Evolutionary conservation across 2,888 invertebrate species (phyloP), one percentile per base, ranked within the genome.

Genomic region (Drosophila quinaria): DNA sequence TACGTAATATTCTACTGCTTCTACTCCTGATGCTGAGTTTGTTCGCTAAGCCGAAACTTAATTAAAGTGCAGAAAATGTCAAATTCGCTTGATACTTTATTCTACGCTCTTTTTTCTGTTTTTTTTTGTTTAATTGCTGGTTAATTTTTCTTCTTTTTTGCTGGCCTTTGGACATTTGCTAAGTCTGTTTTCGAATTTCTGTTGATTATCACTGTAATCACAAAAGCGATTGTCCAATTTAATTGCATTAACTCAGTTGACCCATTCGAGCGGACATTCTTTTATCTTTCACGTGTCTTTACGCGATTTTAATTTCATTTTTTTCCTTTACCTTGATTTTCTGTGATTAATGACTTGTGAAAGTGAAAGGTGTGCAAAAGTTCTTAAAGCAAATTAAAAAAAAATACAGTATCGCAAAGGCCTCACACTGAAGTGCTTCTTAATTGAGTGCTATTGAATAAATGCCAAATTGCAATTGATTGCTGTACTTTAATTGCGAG

Each of bases 301-400:
- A 39, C 42, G 62, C 59, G 51, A 59, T 58, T 65, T 73, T 63
- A 64, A 60, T 65, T 58, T 47, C 5, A 67, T 47, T 46, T 73
- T 68, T 56, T 62, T 44, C 29, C 22, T 19, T 17, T 9, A 35
- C 19, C 31, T 64, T 50, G 19, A 63, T 60, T 64, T 61, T 42
- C 83, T 46, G 72, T 85, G 80, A 79, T 88, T 90, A 87, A 88
- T 85, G 89, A 74, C 73, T 88, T 70, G 83, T 66, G 63, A 90
- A 81, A 89, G 70, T 74, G 75, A 85, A 87, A 89, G 82, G 75
- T 75, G 86, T 51, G 79, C 69, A 71, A 44, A 80, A 60, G 44
- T 58, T 49, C 11, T 39, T 4, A 39, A 47, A n/a, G 50, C 11
- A 44, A 54, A 19, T 37, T 50, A 19, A 47, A 37, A 49, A 15